Base-by-base conservation (phyloP, 2,797 vertebrate genomes). In the Podarcis lilfordi region DNA sequence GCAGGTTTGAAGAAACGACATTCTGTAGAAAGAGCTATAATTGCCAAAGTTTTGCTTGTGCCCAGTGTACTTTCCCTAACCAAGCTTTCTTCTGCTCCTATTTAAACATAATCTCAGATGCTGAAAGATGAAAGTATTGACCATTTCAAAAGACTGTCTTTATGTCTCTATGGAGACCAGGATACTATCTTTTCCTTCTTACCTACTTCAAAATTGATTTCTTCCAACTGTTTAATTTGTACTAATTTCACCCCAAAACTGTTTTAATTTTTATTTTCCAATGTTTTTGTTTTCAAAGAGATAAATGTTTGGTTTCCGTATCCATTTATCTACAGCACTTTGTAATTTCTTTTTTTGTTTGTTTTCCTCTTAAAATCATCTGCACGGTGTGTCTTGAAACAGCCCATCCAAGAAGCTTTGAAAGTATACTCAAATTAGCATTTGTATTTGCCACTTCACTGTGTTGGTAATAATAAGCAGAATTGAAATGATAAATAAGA, bases 401-500 rank as follows among this genome's bases (percentile, higher is more conserved):
- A 89, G 45, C 81, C 86, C 89, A 92, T 93, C 77, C 92, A 92
- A 91, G 93, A 94, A 94, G 27, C 88, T 95, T 93, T 94, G 84
- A 93, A 96, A 94, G 82, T 96, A 89, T 88, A 91, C 89, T 94
- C 72, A 96, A 95, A 96, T 96, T 95, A 95, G 75, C 95, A 96
- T 95, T 95, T 95, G 86, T 94, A 96, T 96, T 97, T 96, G 91
- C 76, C 93, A 95, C 93, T 95, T 96, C 87, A 96, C 87, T 96
- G 92, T 96, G 92, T 91, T 96, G 84, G 85, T 94, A 92, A 95
- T 95, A 95, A 96, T 96, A 93, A 95, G 87, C 87, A 93, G 79
- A 97, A 96, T 7, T 19, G 2, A 96, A 96, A 96, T 90, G 86
- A 86, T 91, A 96, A 96, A 95, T 93, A 94, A 78, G 88, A 92